A percentile compares a stretch with the other conserved stretches of the same genome.
Conservation (phyloP, 2,797 vertebrate species). For the Cryptoblepharus egeriae region DNA sequence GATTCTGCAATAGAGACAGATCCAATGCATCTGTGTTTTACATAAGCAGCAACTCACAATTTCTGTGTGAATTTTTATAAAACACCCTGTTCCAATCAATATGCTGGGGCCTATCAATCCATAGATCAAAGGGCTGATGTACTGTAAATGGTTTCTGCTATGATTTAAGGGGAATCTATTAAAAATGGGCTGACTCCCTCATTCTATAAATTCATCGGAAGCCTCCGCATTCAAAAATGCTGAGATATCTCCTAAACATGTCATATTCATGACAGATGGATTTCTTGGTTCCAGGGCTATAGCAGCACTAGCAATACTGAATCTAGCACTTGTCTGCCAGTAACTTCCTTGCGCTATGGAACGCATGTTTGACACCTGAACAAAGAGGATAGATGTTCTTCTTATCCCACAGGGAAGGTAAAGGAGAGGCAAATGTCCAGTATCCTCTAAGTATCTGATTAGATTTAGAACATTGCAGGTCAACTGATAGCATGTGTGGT, state of each 20-base stretch:
- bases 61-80: not conserved
- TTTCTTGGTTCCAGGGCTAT: not conserved
- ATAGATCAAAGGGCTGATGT: constrained; percentile 59
- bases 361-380: not conserved
- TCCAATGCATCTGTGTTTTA: not conserved
- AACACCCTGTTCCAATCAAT: not conserved
- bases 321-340: not conserved
- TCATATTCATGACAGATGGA: constrained; percentile 15
- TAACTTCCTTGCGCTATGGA: not conserved
- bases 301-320: not conserved
- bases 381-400: not conserved
- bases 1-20: not conserved
- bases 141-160: constrained; percentile 56
- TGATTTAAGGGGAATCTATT: constrained; percentile 44
- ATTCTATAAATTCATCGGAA: constrained; percentile 45
- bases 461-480: too few species aligned
- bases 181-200: constrained; percentile 57
- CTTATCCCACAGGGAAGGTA: not conserved
- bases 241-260: constrained; percentile 47
- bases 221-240: constrained; percentile 44
- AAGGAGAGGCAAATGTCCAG: not conserved
- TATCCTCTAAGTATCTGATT: too few species aligned
- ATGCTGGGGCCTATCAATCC: constrained; percentile 8
- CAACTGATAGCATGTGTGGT: not conserved
- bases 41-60: not conserved